Percentiles rank a stretch among this genome's conserved stretches.
phyloP scores from a whole-genome alignment of 2,888 invertebrate genomes.

The Drosophila meridionalis region DNA sequence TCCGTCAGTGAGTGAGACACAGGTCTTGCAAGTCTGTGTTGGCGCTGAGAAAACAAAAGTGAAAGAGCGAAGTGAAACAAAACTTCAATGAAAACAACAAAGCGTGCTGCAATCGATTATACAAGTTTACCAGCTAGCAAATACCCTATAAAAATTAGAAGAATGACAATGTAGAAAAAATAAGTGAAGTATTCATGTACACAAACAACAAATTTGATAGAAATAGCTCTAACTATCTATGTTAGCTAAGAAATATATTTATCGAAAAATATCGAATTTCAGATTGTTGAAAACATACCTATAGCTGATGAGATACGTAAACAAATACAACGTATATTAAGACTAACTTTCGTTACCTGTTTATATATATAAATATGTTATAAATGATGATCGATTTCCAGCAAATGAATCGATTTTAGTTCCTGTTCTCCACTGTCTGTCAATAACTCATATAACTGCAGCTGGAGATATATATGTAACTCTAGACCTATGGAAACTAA shows the following conservation, averaged over 20 bases:
- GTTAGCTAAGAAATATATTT: not conserved
- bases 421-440: too few relatives aligned
- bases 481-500: not conserved
- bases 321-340: too few relatives aligned
- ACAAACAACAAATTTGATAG: not conserved
- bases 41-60: slow-evolving; percentile 71
- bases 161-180: not conserved
- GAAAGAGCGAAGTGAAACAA: slow-evolving; percentile 36
- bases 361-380: too few relatives aligned
- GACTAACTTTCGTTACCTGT: too few relatives aligned
- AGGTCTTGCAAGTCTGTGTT: slow-evolving; percentile 57
- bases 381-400: too few relatives aligned
- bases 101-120: not conserved
- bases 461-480: not conserved
- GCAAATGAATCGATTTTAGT: too few relatives aligned
- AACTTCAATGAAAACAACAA: slow-evolving; percentile 11
- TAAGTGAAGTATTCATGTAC: not conserved
- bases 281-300: too few relatives aligned
- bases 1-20: slow-evolving; percentile 12
- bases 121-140: not conserved
- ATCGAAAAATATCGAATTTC: not conserved
- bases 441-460: too few relatives aligned
- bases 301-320: too few relatives aligned
- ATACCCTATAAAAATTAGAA: not conserved
- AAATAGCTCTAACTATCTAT: not conserved